Base-by-base conservation (phyloP, 2,113 vertebrate species). In the Salminus brasiliensis region DNA sequence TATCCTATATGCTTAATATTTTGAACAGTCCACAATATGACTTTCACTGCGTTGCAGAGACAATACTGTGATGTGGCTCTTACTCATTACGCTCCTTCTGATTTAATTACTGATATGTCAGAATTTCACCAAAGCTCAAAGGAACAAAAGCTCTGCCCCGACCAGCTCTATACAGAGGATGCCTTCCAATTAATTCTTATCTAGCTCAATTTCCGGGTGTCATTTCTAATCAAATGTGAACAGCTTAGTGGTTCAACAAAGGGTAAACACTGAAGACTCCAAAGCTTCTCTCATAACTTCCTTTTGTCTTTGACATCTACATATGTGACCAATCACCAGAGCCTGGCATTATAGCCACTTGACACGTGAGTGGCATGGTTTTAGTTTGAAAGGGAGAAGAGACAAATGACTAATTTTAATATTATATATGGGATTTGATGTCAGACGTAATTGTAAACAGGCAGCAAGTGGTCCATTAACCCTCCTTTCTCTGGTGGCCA, bases 81-180 rank as follows among this genome's bases (percentile, higher is more conserved):
- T 27, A 47, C 4, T 36, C 52, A 71, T 78, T 59, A 74, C 59
- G 8, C 8, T 70, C 49, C 34, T 32, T 45, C 45, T 68, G 72
- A 69, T 81, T 75, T 81, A 68, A 80, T 80, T 80, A 80, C 69
- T 29, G 62, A 74, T 62, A 70, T 62, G 67, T 79, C 68, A 70
- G 49, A 36, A 30, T 52, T 67, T 62, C 39, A 52, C 23, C 25
- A 52, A 57, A 59, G 23, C 49, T 63, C 57, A 36, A 79, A 71
- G 36, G 43, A 36, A 62, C 55, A 47, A 55, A 57, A 41, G 32
- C 16, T 29, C 18, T n/a, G 36, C 34, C 8, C 55, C 6, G 9
- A 63, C 30, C 16, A 49, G 36, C 60, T 29, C 11, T 23, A 4
- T 59, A 36, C 39, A 63, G 53, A 43, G 36, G 47, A 80, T 68